phyloP scores from a whole-genome alignment of 1,140 invertebrate genomes.

The Stenopsyche tienmushanensis region DNA sequence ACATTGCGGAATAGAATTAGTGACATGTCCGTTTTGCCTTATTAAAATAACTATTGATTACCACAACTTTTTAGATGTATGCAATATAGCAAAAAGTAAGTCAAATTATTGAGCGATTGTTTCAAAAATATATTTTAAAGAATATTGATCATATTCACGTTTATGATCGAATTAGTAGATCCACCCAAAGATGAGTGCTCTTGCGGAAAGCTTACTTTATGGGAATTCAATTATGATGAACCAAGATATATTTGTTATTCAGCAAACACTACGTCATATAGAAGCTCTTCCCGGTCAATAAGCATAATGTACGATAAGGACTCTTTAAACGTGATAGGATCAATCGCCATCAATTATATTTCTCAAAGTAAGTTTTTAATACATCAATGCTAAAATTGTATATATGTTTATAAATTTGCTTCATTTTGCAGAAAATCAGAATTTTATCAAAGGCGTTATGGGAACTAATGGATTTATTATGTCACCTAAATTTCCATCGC shows the following conservation, averaged over 20 bases:
- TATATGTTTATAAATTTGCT: neutral
- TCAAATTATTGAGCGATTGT: too few species aligned
- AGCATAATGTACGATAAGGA: conserved; percentile 21
- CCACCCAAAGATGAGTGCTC: conserved; percentile 15
- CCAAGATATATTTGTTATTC: conserved; percentile 15
- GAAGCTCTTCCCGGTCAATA: conserved; percentile 27
- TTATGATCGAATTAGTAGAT: too few species aligned
- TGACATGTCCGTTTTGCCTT: conserved; percentile 37
- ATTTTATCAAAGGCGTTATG: conserved; percentile 54
- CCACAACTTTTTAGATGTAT: conserved; percentile 19
- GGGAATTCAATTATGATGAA: conserved; percentile 18
- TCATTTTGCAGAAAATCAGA: conserved; percentile 57
- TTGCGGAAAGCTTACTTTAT: conserved; percentile 29
- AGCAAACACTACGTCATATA: conserved; percentile 14
- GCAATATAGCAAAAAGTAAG: too few species aligned
- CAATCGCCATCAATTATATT: conserved; percentile 23
- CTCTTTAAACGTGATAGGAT: conserved; percentile 15
- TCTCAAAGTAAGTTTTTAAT: conserved; percentile 28
- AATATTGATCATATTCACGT: too few species aligned
- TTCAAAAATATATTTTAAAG: too few species aligned
- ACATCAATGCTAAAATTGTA: neutral
- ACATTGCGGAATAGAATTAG: conserved; percentile 36
- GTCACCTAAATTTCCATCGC: conserved; percentile 64
- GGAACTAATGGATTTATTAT: conserved; percentile 45
- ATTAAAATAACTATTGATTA: conserved; percentile 28